These are phyloP conservation scores for Uria lomvia DNA, from an alignment of 2,113 vertebrate species.

Conservation along the genomic window DNA sequence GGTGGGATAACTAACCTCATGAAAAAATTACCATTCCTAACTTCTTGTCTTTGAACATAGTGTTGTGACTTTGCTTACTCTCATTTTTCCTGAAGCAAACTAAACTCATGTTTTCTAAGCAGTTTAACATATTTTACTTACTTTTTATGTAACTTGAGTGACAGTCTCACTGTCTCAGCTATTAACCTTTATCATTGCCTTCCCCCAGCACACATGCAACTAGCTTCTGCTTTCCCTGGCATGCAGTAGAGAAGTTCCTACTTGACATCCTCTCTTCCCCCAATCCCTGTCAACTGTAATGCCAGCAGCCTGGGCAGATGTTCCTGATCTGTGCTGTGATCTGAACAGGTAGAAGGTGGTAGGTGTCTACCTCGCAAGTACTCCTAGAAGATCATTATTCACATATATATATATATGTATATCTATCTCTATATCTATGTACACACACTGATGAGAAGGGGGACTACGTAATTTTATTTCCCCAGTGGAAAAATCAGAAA, in stretches of 20 bases:
- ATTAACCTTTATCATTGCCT: not conserved
- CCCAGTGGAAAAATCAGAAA: not conserved
- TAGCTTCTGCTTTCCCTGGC: not conserved
- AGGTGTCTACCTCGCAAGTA: not conserved
- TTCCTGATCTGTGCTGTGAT: not conserved
- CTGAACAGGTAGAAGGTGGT: not conserved
- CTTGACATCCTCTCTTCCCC: not conserved
- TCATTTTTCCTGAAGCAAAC: not conserved
- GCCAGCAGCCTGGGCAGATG: not conserved
- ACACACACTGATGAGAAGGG: not conserved
- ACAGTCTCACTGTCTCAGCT: not conserved
- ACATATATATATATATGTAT: too few relatives aligned
- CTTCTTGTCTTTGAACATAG: not conserved
- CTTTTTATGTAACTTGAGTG: not conserved
- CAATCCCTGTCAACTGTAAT: not conserved
- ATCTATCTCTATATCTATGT: too few relatives aligned
- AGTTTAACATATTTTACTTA: not conserved
- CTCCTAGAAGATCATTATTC: not conserved
- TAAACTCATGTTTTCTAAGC: not conserved
- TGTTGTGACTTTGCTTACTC: not conserved
- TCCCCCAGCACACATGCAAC: not conserved
- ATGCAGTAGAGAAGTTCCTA: not conserved
- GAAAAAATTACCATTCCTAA: not conserved
- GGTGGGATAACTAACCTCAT: not conserved
- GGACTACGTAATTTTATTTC: not conserved